These are phyloP conservation scores for Drosophila borborema DNA, from an alignment of 2,888 invertebrate genomes.

Conservation along the genomic window DNA sequence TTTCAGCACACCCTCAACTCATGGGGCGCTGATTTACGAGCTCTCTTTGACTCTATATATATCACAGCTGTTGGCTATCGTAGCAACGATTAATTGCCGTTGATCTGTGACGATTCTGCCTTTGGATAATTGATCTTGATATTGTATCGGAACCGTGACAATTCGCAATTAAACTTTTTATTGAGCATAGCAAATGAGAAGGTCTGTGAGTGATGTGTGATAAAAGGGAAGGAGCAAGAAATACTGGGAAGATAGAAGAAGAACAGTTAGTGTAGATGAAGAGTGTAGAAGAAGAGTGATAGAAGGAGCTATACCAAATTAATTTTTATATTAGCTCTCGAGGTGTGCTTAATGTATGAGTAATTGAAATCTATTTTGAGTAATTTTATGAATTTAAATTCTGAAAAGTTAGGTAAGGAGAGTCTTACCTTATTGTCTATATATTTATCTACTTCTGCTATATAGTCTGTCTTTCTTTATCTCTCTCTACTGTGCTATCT, in stretches of 20 bases:
- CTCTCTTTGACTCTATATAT: slow-evolving; percentile 12
- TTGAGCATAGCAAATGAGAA: slow-evolving; percentile 33
- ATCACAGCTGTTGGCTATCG: slow-evolving; percentile 42
- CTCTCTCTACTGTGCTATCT: background rate
- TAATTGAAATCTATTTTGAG: too few relatives aligned
- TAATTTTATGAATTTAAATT: background rate
- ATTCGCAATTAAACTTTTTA: slow-evolving; percentile 37
- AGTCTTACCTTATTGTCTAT: too few relatives aligned
- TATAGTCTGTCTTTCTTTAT: background rate
- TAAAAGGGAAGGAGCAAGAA: background rate
- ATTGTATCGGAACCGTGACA: slow-evolving; percentile 22
- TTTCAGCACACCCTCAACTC: slow-evolving; percentile 34
- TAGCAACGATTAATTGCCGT: background rate
- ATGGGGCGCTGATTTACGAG: slow-evolving; percentile 38
- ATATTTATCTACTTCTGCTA: too few relatives aligned
- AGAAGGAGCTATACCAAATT: background rate
- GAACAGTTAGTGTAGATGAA: background rate
- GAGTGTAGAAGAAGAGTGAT: background rate
- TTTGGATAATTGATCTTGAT: slow-evolving; percentile 28
- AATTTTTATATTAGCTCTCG: background rate
- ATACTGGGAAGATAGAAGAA: background rate
- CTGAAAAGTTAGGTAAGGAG: too few relatives aligned
- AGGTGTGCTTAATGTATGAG: background rate
- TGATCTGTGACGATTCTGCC: slow-evolving; percentile 14
- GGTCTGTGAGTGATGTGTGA: background rate